Evolutionary conservation across 2,113 vertebrate species (phyloP).

Genomic region (Menidia beryllina): DNA sequence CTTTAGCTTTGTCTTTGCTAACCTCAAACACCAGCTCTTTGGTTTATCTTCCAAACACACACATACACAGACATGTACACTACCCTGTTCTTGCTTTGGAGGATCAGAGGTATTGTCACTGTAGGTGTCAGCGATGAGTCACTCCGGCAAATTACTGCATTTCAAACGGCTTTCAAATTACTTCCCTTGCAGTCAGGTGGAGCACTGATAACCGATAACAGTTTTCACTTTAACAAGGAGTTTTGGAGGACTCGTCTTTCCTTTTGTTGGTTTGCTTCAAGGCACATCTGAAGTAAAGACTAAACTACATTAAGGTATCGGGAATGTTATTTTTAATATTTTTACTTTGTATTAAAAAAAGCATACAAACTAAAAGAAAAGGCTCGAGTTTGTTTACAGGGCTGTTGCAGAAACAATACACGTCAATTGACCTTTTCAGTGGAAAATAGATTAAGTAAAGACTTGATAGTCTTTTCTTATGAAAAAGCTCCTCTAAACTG

Average conservation of each 20-base stretch:
- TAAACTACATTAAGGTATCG: background rate
- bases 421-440: background rate
- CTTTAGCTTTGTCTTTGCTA: conserved; percentile 51
- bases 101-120: conserved; percentile 81
- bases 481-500: background rate
- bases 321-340: background rate
- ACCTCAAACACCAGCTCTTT: conserved; percentile 52
- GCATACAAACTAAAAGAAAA: no score
- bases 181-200: conserved; percentile 82
- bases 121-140: conserved; percentile 85
- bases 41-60: conserved; percentile 40
- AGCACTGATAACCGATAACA: conserved; percentile 84
- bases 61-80: conserved; percentile 41
- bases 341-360: background rate
- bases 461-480: background rate
- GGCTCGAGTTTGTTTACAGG: conserved; percentile 15
- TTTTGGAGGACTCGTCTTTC: conserved; percentile 79
- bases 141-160: conserved; percentile 84
- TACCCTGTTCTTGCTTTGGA: conserved; percentile 71
- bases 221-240: conserved; percentile 83
- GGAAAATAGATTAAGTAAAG: background rate
- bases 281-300: conserved; percentile 29
- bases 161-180: conserved; percentile 85
- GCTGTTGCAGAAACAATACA: conserved; percentile 7
- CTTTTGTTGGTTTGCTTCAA: conserved; percentile 64